Evolutionary conservation across 1,140 invertebrate genomes (phyloP).

Genomic region (Stegodyphus dumicola): DNA sequence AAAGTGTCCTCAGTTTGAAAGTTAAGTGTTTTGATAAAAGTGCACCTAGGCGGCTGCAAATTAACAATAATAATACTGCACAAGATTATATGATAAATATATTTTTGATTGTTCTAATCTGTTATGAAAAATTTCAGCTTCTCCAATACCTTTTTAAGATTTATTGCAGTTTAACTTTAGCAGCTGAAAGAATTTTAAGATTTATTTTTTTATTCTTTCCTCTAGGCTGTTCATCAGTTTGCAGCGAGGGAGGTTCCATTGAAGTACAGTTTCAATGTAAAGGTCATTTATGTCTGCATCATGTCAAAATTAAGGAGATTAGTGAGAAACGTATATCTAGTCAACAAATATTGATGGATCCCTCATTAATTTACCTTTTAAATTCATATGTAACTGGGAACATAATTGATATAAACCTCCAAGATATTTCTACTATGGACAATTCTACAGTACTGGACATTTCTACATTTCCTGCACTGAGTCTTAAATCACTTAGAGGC

Average conservation of each 20-base stretch:
- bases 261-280: slow-evolving; percentile 29
- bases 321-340: background rate
- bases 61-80: no score
- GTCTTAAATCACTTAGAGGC: slow-evolving; percentile 22
- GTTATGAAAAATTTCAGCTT: no score
- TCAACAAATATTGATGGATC: slow-evolving; percentile 33
- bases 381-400: slow-evolving; percentile 34
- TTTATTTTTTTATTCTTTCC: background rate
- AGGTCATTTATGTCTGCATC: slow-evolving; percentile 27
- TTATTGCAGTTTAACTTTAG: no score
- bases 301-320: background rate
- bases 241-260: slow-evolving; percentile 19
- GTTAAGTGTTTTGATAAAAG: no score
- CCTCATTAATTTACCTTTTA: slow-evolving; percentile 30
- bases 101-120: no score
- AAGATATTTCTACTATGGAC: slow-evolving; percentile 22
- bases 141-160: no score
- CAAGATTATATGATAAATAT: no score
- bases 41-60: no score
- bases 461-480: slow-evolving; percentile 36
- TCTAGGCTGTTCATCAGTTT: slow-evolving; percentile 20
- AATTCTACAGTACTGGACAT: slow-evolving; percentile 40
- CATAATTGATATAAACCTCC: slow-evolving; percentile 34
- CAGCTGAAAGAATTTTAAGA: background rate
- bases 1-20: no score